phyloP scores from a whole-genome alignment of 2,113 vertebrate genomes.

The Phaethon lepturus region DNA sequence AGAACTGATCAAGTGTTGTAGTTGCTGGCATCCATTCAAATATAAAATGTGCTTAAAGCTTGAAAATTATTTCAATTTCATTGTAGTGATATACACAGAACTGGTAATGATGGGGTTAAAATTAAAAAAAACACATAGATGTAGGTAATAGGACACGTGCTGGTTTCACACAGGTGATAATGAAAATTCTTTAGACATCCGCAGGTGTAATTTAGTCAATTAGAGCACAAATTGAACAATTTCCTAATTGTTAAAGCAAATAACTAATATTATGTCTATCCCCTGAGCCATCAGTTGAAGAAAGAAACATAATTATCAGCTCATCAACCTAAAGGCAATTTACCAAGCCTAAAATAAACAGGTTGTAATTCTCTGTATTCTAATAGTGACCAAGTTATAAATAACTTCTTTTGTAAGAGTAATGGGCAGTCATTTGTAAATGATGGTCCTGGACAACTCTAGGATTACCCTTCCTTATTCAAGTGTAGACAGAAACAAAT shows the following conservation, averaged over 20 bases:
- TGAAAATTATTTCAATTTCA: not conserved
- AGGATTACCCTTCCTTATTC: slow-evolving; percentile 18
- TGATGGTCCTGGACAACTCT: not conserved
- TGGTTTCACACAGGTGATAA: slow-evolving; percentile 44
- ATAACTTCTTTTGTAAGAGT: slow-evolving; percentile 42
- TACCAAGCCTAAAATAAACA: slow-evolving; percentile 14
- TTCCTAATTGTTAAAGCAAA: slow-evolving; percentile 46
- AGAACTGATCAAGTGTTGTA: not conserved
- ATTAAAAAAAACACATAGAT: not conserved
- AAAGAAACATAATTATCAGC: slow-evolving; percentile 64
- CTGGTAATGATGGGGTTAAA: not conserved
- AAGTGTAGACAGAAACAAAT: slow-evolving; percentile 48
- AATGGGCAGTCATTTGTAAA: slow-evolving; percentile 55
- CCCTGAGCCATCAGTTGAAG: not conserved
- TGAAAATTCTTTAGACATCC: slow-evolving; percentile 39
- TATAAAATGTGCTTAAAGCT: not conserved
- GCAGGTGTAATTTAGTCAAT: slow-evolving; percentile 50
- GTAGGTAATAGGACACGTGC: not conserved
- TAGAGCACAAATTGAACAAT: slow-evolving; percentile 52
- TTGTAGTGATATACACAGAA: not conserved
- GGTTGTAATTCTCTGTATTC: slow-evolving; percentile 20
- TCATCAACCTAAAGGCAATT: slow-evolving; percentile 38
- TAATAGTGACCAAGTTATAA: slow-evolving; percentile 16
- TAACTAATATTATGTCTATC: slow-evolving; percentile 31
- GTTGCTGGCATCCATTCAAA: not conserved